Percentiles rank a stretch among this genome's conserved stretches.
Conservation (phyloP, 2,113 vertebrate species). For the Centropus bengalensis region DNA sequence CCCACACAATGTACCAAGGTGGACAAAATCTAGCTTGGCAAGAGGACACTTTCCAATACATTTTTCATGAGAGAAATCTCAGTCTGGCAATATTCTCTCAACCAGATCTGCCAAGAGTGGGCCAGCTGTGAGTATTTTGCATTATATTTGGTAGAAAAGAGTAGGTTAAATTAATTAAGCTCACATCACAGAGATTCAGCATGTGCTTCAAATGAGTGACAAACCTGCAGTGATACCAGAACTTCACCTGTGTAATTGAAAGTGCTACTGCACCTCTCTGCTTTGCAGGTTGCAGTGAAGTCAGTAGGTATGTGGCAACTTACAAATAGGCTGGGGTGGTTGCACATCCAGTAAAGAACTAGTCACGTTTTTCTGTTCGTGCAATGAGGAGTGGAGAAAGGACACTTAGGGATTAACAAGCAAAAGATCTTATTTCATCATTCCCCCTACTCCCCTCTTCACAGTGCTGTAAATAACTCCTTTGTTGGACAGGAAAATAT, state of each 20-base stretch:
- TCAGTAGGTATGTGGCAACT: background rate
- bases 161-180: conserved; percentile 38
- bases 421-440: background rate
- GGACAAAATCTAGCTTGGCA: background rate
- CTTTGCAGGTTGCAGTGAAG: conserved; percentile 3
- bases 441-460: background rate
- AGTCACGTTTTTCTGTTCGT: background rate
- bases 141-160: background rate
- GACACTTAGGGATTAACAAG: background rate
- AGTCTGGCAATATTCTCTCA: background rate
- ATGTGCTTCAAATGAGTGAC: conserved; percentile 37
- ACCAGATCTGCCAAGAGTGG: background rate
- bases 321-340: background rate
- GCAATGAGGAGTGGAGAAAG: background rate
- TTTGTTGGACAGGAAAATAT: background rate
- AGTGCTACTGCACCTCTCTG: background rate
- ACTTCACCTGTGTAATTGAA: background rate
- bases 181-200: background rate
- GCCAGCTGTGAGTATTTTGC: background rate
- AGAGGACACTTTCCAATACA: background rate
- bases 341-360: conserved; percentile 9
- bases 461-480: background rate
- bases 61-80: background rate
- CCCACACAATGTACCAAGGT: background rate
- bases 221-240: background rate